phyloP scores from a whole-genome alignment of 2,888 invertebrate genomes.

The Hemicrepidius hirtus region DNA sequence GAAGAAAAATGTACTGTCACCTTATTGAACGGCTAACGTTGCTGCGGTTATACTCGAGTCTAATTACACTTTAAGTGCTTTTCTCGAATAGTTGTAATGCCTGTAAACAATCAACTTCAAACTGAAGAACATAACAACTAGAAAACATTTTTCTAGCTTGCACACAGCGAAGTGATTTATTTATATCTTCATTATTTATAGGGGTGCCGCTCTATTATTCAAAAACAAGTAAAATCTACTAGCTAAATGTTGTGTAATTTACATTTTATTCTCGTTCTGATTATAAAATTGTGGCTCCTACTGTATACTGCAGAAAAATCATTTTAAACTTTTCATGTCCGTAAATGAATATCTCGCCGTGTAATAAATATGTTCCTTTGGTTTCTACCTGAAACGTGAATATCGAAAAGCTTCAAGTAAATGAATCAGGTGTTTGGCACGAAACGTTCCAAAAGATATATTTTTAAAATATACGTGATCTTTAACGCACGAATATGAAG shows the following conservation, averaged over 20 bases:
- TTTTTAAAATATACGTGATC: slow-evolving; percentile 8
- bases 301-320: no score
- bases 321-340: not conserved
- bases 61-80: slow-evolving; percentile 35
- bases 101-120: slow-evolving; percentile 27
- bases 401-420: slow-evolving; percentile 19
- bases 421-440: slow-evolving; percentile 30
- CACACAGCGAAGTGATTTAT: not conserved
- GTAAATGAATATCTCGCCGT: not conserved
- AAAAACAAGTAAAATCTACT: no score
- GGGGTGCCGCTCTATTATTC: no score
- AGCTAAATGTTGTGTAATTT: no score
- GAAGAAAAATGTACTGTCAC: slow-evolving; percentile 34
- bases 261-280: no score
- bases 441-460: slow-evolving; percentile 22
- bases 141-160: not conserved
- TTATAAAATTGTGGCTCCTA: no score
- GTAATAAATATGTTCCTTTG: slow-evolving; percentile 7
- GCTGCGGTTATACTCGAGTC: slow-evolving; percentile 27
- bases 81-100: slow-evolving; percentile 37
- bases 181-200: not conserved
- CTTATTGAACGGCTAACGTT: slow-evolving; percentile 36
- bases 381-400: slow-evolving; percentile 6
- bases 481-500: slow-evolving; percentile 1
- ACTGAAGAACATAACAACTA: not conserved